Base-by-base conservation (phyloP, 2,888 invertebrate species). In the Hipparchia sbordonii region DNA sequence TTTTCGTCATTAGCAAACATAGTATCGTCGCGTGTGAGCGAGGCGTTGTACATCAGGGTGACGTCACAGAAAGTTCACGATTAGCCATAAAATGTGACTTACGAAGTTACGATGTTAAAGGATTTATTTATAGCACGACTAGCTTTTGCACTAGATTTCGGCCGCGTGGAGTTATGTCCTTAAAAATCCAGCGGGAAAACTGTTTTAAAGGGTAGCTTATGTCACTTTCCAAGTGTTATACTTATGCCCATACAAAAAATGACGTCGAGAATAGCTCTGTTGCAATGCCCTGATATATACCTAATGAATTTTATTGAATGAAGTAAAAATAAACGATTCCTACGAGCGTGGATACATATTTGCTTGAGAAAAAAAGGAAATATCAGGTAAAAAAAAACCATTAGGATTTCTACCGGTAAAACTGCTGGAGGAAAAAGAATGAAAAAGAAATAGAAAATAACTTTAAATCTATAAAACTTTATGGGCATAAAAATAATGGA, bases 1-100 rank as follows among this genome's bases (percentile, higher is more conserved):
- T 77, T 76, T 68, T 61, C 67, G 60, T 56, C 73, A 70, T 73
- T 72, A 75, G 61, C 51, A 46, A 67, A 57, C 67, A 61, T 73
- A 65, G 74, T 48, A 72, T 60, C 63, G 73, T 76, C 66, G 70
- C 67, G 74, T 72, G 74, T 68, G 65, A 45, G 52, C 67, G 33
- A 72, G 62, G 60, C 46, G n/a, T 56, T 54, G 72, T 60, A 70
- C 61, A 70, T 70, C 56, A 61, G 56, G 62, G 59, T 70, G 54
- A 70, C 67, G 67, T 67, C 45, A 60, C 10, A 51, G 52, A 65
- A 52, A 52, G 52, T 65, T 65, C 10, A 65, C 33, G 65, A 65
- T 52, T 52, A 52, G 33, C 23, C 33, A 33, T 65, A 33, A 51
- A 52, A 65, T 65, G 46, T 52, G 23, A 33, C 33, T 52, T 65